Base-by-base conservation (phyloP, 2,113 vertebrate genomes). In the Oenanthe oenanthe region DNA sequence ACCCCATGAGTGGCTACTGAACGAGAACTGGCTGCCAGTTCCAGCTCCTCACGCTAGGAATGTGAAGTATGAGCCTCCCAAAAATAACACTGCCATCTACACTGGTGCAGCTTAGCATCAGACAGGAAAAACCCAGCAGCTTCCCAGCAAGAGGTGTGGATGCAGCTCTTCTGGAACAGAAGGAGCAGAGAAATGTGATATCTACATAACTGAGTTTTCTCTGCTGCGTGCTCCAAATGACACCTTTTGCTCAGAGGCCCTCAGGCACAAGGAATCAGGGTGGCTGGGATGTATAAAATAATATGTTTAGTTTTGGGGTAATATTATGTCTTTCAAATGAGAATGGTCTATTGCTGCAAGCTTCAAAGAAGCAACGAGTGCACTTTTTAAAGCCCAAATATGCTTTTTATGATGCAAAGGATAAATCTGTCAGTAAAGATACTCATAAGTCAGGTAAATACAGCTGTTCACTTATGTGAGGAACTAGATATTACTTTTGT, bases 371-470 rank as follows among this genome's bases (percentile, higher is more conserved):
- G 36, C 74, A 89, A 56, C 36, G 80, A 68, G 81, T 50, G 76
- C 80, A 87, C 68, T 94, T 95, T 93, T 95, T 76, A 95, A 94
- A 93, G 80, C 89, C 88, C 82, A 95, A 87, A 88, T 54, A 95
- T 93, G 78, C 54, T 58, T 96, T 96, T 94, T 93, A 74, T 81
- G 84, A 92, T 89, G 74, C 79, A 84, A 93, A 79, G 72, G 79
- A 96, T 96, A 96, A 96, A 95, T 90, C 93, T 95, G 89, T 94
- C 91, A 89, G 77, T 92, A 92, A 94, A 94, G 87, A 96, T 73
- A 78, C 75, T 81, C 4, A 0, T 74, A 94, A 93, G 86, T 91
- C 86, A 79, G 89, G 76, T 93, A 96, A 95, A 94, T 90, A 88
- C 80, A 93, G 50, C 82, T 95, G 75, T 84, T 94, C 72, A 82